Percentiles rank a stretch among this genome's conserved stretches.
phyloP scores from a whole-genome alignment of 2,888 invertebrate genomes.

The Pammene fasciana region DNA sequence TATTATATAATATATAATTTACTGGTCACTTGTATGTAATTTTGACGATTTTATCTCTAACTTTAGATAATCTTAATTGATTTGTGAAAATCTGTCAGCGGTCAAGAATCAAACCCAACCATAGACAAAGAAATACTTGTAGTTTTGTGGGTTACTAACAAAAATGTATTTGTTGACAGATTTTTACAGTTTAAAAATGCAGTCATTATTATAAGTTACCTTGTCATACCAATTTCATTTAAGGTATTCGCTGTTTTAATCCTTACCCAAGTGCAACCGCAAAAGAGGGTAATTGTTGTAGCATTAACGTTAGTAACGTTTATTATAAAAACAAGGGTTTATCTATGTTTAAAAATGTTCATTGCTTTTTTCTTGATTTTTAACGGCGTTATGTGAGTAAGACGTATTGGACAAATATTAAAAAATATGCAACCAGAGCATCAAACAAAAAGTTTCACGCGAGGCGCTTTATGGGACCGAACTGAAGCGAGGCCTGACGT shows the following conservation, averaged over 20 bases:
- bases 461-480: too few species aligned
- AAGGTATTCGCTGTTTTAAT: constrained; percentile 14
- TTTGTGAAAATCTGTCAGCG: constrained; percentile 29
- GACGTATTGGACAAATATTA: too few species aligned
- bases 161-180: background rate
- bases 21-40: constrained; percentile 24
- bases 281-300: constrained; percentile 10
- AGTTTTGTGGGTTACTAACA: too few species aligned
- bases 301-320: constrained; percentile 30
- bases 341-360: constrained; percentile 21
- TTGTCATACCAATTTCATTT: constrained; percentile 34
- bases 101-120: background rate
- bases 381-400: background rate
- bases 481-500: too few species aligned
- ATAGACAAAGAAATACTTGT: background rate
- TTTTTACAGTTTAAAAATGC: constrained; percentile 19
- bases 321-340: constrained; percentile 13
- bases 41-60: constrained; percentile 26
- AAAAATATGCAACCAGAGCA: too few species aligned
- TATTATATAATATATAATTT: constrained; percentile 1
- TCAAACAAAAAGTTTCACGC: too few species aligned
- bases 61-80: constrained; percentile 27
- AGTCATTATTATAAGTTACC: constrained; percentile 40
- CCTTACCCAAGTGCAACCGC: background rate
- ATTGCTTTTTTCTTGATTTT: constrained; percentile 2